Conservation (phyloP, 2,888 invertebrate species). For the Biston stratarius region DNA sequence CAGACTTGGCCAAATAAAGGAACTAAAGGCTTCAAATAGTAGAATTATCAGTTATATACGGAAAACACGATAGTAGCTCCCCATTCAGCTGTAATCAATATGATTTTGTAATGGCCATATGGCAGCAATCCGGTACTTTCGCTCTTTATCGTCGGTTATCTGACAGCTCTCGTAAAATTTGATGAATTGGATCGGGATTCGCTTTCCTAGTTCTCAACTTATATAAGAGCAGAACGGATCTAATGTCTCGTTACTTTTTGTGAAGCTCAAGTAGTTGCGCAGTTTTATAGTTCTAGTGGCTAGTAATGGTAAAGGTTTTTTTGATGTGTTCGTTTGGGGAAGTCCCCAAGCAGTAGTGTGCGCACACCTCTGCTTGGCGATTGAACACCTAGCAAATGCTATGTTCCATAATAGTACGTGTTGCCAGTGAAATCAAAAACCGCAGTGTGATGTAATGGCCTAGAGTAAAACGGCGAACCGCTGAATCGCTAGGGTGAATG, state of each 20-base stretch:
- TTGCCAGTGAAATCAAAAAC: too few species aligned
- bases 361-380: too few species aligned
- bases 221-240: background rate
- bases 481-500: too few species aligned
- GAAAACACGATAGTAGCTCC: background rate
- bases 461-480: too few species aligned
- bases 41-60: background rate
- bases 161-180: slow-evolving; percentile 14
- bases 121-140: slow-evolving; percentile 45
- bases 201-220: background rate
- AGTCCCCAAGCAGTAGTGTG: too few species aligned
- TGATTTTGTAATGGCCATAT: slow-evolving; percentile 55
- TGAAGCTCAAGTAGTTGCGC: too few species aligned
- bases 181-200: slow-evolving; percentile 16
- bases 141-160: slow-evolving; percentile 29
- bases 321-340: background rate
- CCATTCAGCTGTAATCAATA: background rate
- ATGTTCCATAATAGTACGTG: too few species aligned
- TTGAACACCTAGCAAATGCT: too few species aligned
- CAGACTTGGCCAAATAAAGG: background rate
- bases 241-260: background rate
- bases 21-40: background rate
- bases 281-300: too few species aligned
- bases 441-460: too few species aligned
- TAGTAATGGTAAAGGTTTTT: too few species aligned